phyloP scores from a whole-genome alignment of 2,797 vertebrate species.

The Microcaecilia unicolor region DNA sequence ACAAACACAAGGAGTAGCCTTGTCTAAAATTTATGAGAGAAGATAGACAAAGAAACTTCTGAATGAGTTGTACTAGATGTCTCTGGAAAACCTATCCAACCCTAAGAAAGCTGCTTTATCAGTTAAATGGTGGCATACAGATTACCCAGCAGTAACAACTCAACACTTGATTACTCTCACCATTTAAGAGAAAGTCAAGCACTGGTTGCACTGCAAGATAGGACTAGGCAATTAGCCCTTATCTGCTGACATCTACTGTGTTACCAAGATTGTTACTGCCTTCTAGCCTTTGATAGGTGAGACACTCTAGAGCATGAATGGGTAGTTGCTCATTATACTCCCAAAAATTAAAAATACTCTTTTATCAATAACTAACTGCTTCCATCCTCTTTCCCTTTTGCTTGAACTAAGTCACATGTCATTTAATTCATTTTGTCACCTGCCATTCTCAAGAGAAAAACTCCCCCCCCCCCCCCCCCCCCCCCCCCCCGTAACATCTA shows the following conservation, averaged over 20 bases:
- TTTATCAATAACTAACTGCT: too few species aligned
- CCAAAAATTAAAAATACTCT: constrained; percentile 9
- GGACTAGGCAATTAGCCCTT: too few species aligned
- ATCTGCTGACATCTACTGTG: too few species aligned
- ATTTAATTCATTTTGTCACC: too few species aligned
- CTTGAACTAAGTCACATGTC: too few species aligned
- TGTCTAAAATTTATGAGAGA: constrained; percentile 13
- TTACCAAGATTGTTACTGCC: constrained; percentile 29
- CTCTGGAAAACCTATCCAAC: constrained; percentile 21
- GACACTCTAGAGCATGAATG: constrained; percentile 9
- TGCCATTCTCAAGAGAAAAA: too few species aligned
- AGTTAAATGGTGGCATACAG: constrained; percentile 29
- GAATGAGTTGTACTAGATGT: constrained; percentile 21
- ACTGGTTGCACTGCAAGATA: too few species aligned
- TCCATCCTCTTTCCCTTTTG: too few species aligned
- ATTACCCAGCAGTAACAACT: constrained; percentile 36
- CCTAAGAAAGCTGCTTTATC: constrained; percentile 28
- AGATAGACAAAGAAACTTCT: constrained; percentile 15
- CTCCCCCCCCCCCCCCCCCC: too few species aligned
- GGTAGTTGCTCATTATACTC: constrained; percentile 21
- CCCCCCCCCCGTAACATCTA: too few species aligned
- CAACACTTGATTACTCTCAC: constrained; percentile 34
- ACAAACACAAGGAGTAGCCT: constrained; percentile 4
- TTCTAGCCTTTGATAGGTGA: constrained; percentile 36
- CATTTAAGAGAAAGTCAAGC: constrained; percentile 32